Evolutionary conservation across 1,140 invertebrate species (phyloP).

Genomic region (Ylistrum balloti): DNA sequence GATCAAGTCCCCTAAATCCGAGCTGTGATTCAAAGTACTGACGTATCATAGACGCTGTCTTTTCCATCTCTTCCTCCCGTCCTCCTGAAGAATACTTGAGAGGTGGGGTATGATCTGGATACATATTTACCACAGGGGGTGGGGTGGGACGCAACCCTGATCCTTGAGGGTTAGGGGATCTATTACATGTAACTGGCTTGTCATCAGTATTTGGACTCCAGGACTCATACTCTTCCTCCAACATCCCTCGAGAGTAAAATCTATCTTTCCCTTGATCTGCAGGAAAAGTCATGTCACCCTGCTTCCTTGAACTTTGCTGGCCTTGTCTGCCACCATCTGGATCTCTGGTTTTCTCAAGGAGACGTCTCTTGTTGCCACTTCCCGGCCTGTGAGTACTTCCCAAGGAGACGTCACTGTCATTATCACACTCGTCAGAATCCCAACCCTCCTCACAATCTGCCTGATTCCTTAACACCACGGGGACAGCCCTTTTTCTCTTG

Average conservation of each 20-base stretch:
- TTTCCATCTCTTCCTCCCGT: constrained; percentile 23
- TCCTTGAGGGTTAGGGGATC: not conserved
- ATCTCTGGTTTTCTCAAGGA: not conserved
- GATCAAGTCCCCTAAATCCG: constrained; percentile 15
- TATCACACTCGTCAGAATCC: constrained; percentile 56
- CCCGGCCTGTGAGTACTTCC: constrained; percentile 1
- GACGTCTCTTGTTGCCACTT: not conserved
- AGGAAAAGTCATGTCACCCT: not conserved
- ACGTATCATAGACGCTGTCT: constrained; percentile 27
- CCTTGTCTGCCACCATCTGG: not conserved
- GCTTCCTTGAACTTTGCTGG: not conserved
- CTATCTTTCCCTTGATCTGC: not conserved
- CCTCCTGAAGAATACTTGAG: not conserved
- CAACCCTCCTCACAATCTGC: constrained; percentile 47
- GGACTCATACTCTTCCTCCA: not conserved
- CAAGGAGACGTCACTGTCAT: not conserved
- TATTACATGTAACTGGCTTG: not conserved
- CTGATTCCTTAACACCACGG: constrained; percentile 55
- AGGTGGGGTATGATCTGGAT: not conserved
- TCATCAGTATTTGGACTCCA: constrained; percentile 21
- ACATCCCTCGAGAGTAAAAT: not conserved
- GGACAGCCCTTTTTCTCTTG: constrained; percentile 56
- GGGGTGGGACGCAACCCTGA: not conserved
- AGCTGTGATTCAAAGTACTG: constrained; percentile 33
- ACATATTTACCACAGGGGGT: not conserved